Evolutionary conservation across 2,113 vertebrate genomes (phyloP).

Genomic region (Mola mola): DNA sequence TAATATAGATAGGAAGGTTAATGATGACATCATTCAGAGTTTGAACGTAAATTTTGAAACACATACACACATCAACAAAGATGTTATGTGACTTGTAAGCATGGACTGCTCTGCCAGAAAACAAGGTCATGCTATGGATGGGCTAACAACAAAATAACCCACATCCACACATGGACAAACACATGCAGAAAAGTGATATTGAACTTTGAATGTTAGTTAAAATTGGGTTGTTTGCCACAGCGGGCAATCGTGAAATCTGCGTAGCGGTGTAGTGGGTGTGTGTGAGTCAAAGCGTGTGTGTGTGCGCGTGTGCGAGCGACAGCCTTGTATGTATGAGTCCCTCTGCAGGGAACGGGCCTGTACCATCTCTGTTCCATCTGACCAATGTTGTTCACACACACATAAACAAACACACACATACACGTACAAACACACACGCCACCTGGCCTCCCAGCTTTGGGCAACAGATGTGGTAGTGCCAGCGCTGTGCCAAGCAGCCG

Average conservation of each 20-base stretch:
- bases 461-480: slow-evolving; percentile 85
- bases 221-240: slow-evolving; percentile 74
- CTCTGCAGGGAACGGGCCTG: slow-evolving; percentile 78
- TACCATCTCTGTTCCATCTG: slow-evolving; percentile 79
- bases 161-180: slow-evolving; percentile 8
- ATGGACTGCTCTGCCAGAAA: slow-evolving; percentile 64
- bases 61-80: slow-evolving; percentile 28
- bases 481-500: slow-evolving; percentile 81
- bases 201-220: slow-evolving; percentile 62
- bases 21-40: slow-evolving; percentile 65
- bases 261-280: slow-evolving; percentile 58
- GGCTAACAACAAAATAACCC: slow-evolving; percentile 51
- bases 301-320: slow-evolving; percentile 29
- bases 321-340: slow-evolving; percentile 72
- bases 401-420: slow-evolving; percentile 30
- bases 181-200: slow-evolving; percentile 27
- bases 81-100: slow-evolving; percentile 57
- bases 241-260: slow-evolving; percentile 69
- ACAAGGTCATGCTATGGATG: slow-evolving; percentile 79
- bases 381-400: slow-evolving; percentile 73
- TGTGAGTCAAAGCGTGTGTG: slow-evolving; percentile 12
- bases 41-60: slow-evolving; percentile 55
- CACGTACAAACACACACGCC: slow-evolving; percentile 63
- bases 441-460: slow-evolving; percentile 85
- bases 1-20: slow-evolving; percentile 82